These are phyloP conservation scores for Cygnus atratus DNA, from an alignment of 2,113 vertebrate species.

Conservation along the genomic window DNA sequence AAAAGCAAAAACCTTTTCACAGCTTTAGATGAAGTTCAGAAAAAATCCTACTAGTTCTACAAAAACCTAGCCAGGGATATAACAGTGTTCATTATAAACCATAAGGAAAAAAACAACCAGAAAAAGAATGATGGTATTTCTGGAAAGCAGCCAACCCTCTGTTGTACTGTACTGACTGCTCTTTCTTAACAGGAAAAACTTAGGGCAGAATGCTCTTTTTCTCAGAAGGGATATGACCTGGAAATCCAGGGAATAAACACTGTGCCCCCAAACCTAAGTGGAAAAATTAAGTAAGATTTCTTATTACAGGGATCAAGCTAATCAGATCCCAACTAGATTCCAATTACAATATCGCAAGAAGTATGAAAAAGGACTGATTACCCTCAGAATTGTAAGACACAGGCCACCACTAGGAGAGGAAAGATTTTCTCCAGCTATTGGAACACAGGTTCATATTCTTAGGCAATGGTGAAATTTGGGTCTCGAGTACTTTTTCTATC, in stretches of 20 bases:
- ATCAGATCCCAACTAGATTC: neutral
- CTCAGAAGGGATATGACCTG: neutral
- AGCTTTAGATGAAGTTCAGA: neutral
- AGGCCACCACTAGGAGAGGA: accelerated
- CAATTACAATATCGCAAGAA: neutral
- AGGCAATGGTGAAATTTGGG: neutral
- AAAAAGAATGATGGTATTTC: neutral
- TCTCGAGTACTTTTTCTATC: neutral
- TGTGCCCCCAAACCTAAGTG: neutral
- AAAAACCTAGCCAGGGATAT: neutral
- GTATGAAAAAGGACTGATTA: neutral
- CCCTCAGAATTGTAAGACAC: neutral
- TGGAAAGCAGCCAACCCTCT: neutral
- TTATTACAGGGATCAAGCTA: neutral
- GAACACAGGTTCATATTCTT: neutral
- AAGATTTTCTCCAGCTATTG: neutral
- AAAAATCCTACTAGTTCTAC: neutral
- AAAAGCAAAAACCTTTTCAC: neutral
- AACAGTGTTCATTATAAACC: neutral
- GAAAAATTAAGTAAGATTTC: neutral
- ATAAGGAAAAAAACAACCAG: neutral
- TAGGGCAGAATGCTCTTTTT: neutral
- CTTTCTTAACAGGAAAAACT: neutral
- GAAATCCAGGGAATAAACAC: neutral
- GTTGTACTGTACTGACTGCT: neutral